Evolutionary conservation across 2,888 invertebrate species (phyloP).

Genomic region (Prosapia bicincta): DNA sequence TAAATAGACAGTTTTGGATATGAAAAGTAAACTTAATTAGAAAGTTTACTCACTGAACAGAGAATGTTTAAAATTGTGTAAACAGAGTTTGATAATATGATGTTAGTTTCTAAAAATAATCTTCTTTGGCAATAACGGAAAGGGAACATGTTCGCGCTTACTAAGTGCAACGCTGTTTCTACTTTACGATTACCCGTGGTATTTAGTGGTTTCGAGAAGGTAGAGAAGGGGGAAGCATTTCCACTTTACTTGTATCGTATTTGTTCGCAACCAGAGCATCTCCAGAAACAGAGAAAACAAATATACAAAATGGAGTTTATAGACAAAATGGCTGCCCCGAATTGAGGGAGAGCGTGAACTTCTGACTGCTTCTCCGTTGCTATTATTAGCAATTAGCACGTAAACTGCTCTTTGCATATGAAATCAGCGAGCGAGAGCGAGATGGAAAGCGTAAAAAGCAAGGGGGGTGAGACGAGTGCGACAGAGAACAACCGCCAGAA

Average conservation of each 20-base stretch:
- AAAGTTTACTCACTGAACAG: too few species aligned
- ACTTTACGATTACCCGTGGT: background rate
- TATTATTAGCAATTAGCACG: constrained; percentile 39
- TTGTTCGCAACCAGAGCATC: background rate
- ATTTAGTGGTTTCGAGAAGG: constrained; percentile 3
- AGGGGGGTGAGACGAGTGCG: constrained; percentile 13
- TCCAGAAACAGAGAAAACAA: constrained; percentile 14
- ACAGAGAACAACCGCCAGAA: constrained; percentile 27
- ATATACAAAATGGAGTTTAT: constrained; percentile 24
- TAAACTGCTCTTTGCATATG: constrained; percentile 39
- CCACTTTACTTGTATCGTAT: constrained; percentile 3
- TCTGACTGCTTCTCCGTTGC: constrained; percentile 32
- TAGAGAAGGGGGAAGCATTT: background rate
- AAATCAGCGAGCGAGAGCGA: constrained; percentile 32
- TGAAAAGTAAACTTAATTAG: too few species aligned
- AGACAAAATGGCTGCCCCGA: constrained; percentile 18
- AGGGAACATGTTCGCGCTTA: too few species aligned
- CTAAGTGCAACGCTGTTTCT: background rate
- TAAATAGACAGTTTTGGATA: too few species aligned
- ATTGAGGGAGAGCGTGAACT: constrained; percentile 23
- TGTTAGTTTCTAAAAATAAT: too few species aligned
- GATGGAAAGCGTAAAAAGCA: constrained; percentile 7
- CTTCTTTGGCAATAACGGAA: too few species aligned
- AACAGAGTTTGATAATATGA: too few species aligned
- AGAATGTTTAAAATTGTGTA: too few species aligned